Evolutionary conservation across 1,140 invertebrate species (phyloP), one percentile per base, ranked within the genome.

Genomic region (Rhopalosiphum padi): DNA sequence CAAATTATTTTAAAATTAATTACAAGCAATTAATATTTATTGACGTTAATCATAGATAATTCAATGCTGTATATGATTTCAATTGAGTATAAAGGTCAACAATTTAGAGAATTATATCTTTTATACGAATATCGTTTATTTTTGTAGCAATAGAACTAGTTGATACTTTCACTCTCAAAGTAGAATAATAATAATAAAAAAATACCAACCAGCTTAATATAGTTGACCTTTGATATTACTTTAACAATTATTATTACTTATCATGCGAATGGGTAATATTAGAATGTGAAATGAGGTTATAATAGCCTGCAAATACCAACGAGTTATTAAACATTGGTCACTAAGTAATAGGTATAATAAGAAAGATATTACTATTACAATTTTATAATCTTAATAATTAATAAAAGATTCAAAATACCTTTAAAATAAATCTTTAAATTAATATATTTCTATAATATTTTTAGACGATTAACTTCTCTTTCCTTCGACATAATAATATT

Each of bases 221-320:
- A 90, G 35, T 22, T 90, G 88, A 90, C 51, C 53, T 90, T 90
- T 41, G 35, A 60, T 60, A 90, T 41, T 90, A 46, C 43, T 88
- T 48, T 51, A 88, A 88, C 30, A 86, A 86, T 68, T 51, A 88
- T 88, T 48, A 88, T 11, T 25, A 86, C 9, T 86, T 86, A 86
- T n/a, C 85, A 86, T 30, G 25, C 43, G 30, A 89, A 35, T 53
- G n/a, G 25, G 48, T 37, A n/a, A 53, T 51, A 89, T 37, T 89
- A 53, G 46, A 89, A 89, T 46, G n/a, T 53, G 2, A 37, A 35
- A 53, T 37, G 87, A 89, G 87, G 46, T 37, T 37, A 89, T 53
- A 89, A 87, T 85, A 25, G 83, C 22, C 15, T 18, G 48, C 37
- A 85, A 85, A 23, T 41, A 43, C 83, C 83, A 85, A 48, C 30